Base-by-base conservation (phyloP, 2,797 vertebrate genomes). In the Pelobates cultripes region DNA sequence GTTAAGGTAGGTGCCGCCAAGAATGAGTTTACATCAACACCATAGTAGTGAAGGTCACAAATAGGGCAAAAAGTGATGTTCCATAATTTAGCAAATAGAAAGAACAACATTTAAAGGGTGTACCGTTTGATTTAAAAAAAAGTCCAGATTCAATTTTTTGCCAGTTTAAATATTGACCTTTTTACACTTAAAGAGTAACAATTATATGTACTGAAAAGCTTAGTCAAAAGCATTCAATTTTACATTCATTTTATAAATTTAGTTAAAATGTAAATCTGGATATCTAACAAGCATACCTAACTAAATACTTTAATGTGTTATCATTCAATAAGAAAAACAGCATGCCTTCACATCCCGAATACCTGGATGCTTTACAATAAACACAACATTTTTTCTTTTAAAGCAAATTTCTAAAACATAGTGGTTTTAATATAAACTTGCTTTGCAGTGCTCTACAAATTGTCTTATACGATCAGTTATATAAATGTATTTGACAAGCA, bases 141-240 rank as follows among this genome's bases (percentile, higher is more conserved):
- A 75, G 57, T 43, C 40, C 72, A 66, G 73, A 55, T 79, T 41
- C 14, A 40, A 17, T 51, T 60, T 43, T 43, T 66, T 75, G 82
- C 82, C 82, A 84, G 67, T 60, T 44, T 57, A 79, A 84, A 84
- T 79, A 84, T 84, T 84, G 77, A 79, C 82, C 74, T 72, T 79
- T 73, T 78, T 73, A 72, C 60, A 82, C 70, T 79, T 79, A 75
- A 67, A 44, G 45, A 70, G 66, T 53, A 84, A 79, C 82, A 84
- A 84, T 84, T 79, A 79, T 70, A 45, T 64, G 82, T 84, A 84
- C 70, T 84, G 82, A 84, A 84, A 79, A 57, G 70, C 64, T 76
- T 67, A 79, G 77, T 84, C 73, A 84, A 53, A 79, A 79, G 82
- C 82, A 64, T 79, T 79, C 77, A 66, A 40, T 75, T 75, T 79